Evolutionary conservation across 2,797 vertebrate genomes (phyloP).

Genomic region (Cephalopachus bancanus): DNA sequence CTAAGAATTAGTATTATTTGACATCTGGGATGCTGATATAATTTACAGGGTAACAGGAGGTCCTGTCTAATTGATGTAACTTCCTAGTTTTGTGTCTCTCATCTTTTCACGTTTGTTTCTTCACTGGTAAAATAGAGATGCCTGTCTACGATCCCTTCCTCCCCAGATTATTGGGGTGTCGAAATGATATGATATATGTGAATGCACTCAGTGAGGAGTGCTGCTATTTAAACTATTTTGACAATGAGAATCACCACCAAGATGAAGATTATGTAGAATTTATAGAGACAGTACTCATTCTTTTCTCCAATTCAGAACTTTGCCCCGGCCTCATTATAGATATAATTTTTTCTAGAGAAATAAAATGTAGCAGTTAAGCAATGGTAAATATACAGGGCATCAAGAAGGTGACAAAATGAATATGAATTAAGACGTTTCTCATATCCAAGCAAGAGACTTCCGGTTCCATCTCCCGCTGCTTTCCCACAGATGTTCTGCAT

Average conservation of each 20-base stretch:
- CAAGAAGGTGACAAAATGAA: not conserved
- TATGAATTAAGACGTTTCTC: not conserved
- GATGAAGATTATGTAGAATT: not conserved
- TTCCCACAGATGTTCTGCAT: not conserved
- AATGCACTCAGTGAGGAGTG: not conserved
- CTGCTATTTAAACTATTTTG: conserved; percentile 1
- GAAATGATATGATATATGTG: not conserved
- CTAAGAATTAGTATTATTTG: not conserved
- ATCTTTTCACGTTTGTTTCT: conserved; percentile 17
- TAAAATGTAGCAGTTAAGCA: not conserved
- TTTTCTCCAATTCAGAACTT: not conserved
- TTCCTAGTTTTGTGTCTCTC: conserved; percentile 1
- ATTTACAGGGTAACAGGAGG: not conserved
- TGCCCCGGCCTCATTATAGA: not conserved
- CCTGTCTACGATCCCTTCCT: not conserved
- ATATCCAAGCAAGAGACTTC: not conserved
- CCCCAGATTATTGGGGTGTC: not conserved
- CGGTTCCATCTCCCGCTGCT: not conserved
- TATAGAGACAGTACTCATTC: not conserved
- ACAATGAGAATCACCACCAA: not conserved
- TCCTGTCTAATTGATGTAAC: conserved; percentile 17
- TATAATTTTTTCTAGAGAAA: conserved; percentile 3
- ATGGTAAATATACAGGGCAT: not conserved
- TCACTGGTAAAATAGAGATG: not conserved
- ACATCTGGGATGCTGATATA: not conserved